Percentiles rank a stretch among this genome's conserved stretches.
These are phyloP conservation scores for Acrobasis suavella DNA, from an alignment of 2,888 invertebrate genomes.

Conservation along the genomic window DNA sequence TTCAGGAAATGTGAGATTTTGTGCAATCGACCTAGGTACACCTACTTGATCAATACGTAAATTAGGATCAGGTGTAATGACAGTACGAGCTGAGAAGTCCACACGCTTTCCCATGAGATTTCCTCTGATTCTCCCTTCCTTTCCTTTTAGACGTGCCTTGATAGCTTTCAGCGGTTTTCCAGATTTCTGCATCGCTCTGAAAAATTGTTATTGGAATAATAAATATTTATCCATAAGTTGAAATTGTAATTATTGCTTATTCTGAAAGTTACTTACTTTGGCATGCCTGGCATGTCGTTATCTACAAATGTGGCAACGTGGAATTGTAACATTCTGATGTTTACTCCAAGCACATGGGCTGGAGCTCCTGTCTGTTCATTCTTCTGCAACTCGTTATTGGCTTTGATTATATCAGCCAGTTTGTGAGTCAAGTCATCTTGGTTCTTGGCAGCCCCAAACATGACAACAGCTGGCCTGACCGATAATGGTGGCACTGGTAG, in stretches of 20 bases:
- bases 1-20: constrained; percentile 99
- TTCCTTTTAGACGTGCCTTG: constrained; percentile 97
- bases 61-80: constrained; percentile 98
- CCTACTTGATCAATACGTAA: constrained; percentile 98
- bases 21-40: constrained; percentile 98
- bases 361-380: constrained; percentile 99
- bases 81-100: constrained; percentile 99
- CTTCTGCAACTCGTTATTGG: constrained; percentile 96
- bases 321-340: constrained; percentile 98
- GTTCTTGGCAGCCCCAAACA: constrained; percentile 99
- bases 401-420: constrained; percentile 98
- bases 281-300: constrained; percentile 99
- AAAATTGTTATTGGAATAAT: constrained; percentile 39
- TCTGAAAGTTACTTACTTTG: constrained; percentile 80
- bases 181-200: constrained; percentile 98
- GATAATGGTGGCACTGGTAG: constrained; percentile 98
- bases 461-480: constrained; percentile 98
- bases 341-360: constrained; percentile 97
- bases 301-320: constrained; percentile 99
- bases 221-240: no score
- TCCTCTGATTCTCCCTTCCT: constrained; percentile 99
- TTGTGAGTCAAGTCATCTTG: constrained; percentile 99
- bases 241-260: no score
- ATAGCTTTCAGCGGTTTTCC: constrained; percentile 99
- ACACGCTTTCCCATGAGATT: constrained; percentile 99